These are phyloP conservation scores for Vulpes vulpes DNA, from an alignment of 2,113 vertebrate species.

Conservation along the genomic window DNA sequence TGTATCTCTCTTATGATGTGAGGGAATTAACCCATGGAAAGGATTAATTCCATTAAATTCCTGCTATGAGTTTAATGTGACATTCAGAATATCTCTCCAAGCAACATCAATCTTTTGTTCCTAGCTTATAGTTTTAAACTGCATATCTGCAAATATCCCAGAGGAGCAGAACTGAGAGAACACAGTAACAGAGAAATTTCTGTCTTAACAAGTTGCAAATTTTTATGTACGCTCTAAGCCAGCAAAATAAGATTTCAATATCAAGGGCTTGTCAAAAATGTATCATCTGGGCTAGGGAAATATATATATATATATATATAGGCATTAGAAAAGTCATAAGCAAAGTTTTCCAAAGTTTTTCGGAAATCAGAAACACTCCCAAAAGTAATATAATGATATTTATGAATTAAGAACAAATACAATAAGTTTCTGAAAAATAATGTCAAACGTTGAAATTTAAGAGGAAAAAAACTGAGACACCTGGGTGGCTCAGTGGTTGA, in stretches of 20 bases:
- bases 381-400: background rate
- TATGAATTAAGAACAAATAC: background rate
- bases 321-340: background rate
- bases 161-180: background rate
- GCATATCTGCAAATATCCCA: background rate
- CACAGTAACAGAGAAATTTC: background rate
- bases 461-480: background rate
- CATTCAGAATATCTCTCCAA: background rate
- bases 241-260: constrained; percentile 46
- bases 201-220: constrained; percentile 31
- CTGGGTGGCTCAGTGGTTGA: too few relatives aligned
- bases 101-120: background rate
- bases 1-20: background rate
- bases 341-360: background rate
- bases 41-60: background rate
- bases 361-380: background rate
- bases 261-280: constrained; percentile 31
- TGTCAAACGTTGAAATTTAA: background rate
- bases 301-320: background rate
- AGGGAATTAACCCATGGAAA: background rate
- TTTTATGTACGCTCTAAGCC: constrained; percentile 11
- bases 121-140: background rate
- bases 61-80: background rate
- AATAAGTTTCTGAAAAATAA: constrained; percentile 43
- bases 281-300: background rate